Evolutionary conservation across 2,888 invertebrate genomes (phyloP).

Genomic region (Polydrusus cervinus): DNA sequence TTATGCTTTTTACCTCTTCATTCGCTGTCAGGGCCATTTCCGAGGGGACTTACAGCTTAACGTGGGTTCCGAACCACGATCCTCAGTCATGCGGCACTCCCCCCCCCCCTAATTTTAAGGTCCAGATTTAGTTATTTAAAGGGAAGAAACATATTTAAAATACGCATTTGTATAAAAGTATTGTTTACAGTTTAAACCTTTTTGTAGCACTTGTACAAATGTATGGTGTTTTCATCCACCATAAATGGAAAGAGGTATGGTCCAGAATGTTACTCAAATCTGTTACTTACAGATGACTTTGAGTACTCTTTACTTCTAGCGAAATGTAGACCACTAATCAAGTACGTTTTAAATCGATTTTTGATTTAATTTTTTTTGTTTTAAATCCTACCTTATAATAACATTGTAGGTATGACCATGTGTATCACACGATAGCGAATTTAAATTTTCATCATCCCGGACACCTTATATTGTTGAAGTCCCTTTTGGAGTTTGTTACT

Average conservation of each 20-base stretch:
- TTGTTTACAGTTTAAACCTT: background rate
- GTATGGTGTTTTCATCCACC: conserved; percentile 51
- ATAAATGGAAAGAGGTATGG: conserved; percentile 55
- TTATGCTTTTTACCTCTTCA: no score
- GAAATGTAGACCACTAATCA: conserved; percentile 56
- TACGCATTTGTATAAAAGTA: background rate
- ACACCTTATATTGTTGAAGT: conserved; percentile 55
- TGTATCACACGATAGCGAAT: conserved; percentile 52
- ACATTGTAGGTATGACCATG: conserved; percentile 56
- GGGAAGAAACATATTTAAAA: background rate
- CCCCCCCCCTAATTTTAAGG: no score
- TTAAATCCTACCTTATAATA: background rate
- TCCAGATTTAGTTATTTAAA: background rate
- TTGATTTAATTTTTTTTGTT: background rate
- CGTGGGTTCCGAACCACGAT: no score
- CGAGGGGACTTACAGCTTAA: no score
- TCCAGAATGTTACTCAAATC: conserved; percentile 57
- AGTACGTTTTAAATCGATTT: conserved; percentile 40
- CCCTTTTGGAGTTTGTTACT: conserved; percentile 55
- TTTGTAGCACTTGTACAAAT: conserved; percentile 58
- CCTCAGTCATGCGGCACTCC: no score
- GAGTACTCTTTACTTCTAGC: conserved; percentile 57
- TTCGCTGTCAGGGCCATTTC: no score
- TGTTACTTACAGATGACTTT: conserved; percentile 58
- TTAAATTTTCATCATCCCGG: conserved; percentile 56